A percentile compares a stretch with the other conserved stretches of the same genome.
These are phyloP conservation scores for Phortica magna DNA, from an alignment of 2,888 invertebrate species.

Conservation along the genomic window DNA sequence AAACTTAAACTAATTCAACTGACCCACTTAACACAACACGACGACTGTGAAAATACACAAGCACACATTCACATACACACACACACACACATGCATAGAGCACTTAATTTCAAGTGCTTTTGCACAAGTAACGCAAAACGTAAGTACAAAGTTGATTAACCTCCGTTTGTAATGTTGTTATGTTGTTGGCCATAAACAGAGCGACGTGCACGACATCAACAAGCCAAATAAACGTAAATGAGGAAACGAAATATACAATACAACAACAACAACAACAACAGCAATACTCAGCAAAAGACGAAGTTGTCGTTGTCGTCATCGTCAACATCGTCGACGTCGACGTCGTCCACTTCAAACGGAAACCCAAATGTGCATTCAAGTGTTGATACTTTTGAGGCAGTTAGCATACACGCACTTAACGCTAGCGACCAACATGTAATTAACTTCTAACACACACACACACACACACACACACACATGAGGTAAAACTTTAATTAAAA, in stretches of 20 bases:
- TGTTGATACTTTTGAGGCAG: conserved; percentile 19
- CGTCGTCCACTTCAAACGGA: conserved; percentile 32
- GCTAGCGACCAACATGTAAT: conserved; percentile 24
- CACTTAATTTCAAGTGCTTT: conserved; percentile 2
- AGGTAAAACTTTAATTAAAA: conserved; percentile 21
- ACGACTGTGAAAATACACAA: background rate
- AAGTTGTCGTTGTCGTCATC: background rate
- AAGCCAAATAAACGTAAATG: background rate
- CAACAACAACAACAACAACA: too few species aligned
- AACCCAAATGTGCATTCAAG: conserved; percentile 34
- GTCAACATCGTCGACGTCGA: background rate
- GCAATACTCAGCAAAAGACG: background rate
- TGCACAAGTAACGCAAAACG: background rate
- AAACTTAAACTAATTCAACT: conserved; percentile 26
- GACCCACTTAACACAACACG: conserved; percentile 18
- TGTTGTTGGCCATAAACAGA: conserved; percentile 5
- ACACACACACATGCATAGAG: background rate
- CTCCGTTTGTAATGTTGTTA: background rate
- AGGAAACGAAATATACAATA: too few species aligned
- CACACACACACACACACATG: background rate
- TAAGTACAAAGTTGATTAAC: conserved; percentile 27
- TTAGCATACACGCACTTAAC: background rate
- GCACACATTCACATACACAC: conserved; percentile 1
- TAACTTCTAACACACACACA: conserved; percentile 13
- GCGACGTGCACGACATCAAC: background rate